Conservation (phyloP, 2,888 invertebrate genomes). For the Ypsolopha scabrella region DNA sequence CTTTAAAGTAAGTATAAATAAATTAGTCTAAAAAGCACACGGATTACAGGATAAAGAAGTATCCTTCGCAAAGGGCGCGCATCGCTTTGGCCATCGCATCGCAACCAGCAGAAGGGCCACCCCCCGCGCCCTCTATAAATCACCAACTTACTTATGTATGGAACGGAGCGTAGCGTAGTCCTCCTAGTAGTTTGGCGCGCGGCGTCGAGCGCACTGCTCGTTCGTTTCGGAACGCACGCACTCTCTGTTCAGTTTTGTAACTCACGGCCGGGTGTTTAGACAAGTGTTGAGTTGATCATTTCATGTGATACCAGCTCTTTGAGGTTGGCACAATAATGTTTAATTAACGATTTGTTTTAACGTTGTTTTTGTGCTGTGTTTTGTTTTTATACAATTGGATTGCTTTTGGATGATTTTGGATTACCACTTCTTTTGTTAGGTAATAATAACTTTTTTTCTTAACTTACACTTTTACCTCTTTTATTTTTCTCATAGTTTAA, state of each 20-base stretch:
- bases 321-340: conserved; percentile 57
- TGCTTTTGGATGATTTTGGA: background rate
- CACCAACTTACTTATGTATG: conserved; percentile 44
- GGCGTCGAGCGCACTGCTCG: conserved; percentile 33
- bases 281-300: conserved; percentile 69
- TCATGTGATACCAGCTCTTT: conserved; percentile 59
- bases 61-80: conserved; percentile 53
- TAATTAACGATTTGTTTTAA: conserved; percentile 9
- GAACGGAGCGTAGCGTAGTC: conserved; percentile 32
- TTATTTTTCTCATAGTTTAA: too few species aligned
- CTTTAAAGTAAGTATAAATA: conserved; percentile 1
- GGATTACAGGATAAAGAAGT: conserved; percentile 68
- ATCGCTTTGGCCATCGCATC: conserved; percentile 16
- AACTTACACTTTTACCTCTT: too few species aligned
- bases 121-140: conserved; percentile 32
- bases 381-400: background rate
- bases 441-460: background rate
- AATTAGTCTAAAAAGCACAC: conserved; percentile 43
- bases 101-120: conserved; percentile 17
- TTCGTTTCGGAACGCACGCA: conserved; percentile 24
- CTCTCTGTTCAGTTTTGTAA: conserved; percentile 36
- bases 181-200: conserved; percentile 49
- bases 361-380: background rate
- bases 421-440: background rate
- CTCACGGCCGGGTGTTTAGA: conserved; percentile 47